A percentile compares a stretch with the other conserved stretches of the same genome.
These are phyloP conservation scores for Pluvianellus socialis DNA, from an alignment of 2,113 vertebrate genomes.

Conservation along the genomic window DNA sequence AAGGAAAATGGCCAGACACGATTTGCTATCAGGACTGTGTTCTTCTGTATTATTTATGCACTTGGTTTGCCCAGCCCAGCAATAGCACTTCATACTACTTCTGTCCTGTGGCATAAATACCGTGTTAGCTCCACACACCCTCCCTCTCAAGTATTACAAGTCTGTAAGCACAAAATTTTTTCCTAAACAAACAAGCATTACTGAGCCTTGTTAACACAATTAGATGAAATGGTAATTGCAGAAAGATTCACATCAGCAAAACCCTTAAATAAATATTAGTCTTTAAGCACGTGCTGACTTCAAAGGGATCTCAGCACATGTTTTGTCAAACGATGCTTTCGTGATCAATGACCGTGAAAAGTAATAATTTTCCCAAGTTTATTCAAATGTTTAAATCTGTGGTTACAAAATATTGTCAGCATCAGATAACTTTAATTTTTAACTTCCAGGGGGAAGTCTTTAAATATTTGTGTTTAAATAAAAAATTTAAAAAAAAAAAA, in stretches of 20 bases:
- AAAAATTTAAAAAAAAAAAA: no score
- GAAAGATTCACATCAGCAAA: constrained; percentile 10
- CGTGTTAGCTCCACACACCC: no score
- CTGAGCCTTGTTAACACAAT: constrained; percentile 15
- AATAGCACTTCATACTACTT: neutral
- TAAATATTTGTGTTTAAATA: neutral
- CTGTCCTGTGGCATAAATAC: neutral
- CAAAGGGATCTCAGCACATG: neutral
- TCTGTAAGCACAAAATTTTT: neutral
- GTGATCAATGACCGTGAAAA: neutral
- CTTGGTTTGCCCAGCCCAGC: neutral
- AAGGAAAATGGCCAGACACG: neutral
- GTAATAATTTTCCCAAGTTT: neutral
- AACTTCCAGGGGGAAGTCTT: neutral
- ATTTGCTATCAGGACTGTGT: neutral
- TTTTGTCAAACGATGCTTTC: neutral
- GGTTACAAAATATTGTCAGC: neutral
- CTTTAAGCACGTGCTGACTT: constrained; percentile 24
- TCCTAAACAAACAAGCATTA: neutral
- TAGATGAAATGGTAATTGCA: constrained; percentile 21
- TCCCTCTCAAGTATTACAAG: neutral
- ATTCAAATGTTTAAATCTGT: neutral
- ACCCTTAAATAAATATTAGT: constrained; percentile 16
- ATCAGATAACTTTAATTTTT: neutral
- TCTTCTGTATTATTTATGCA: neutral